phyloP scores from a whole-genome alignment of 2,888 invertebrate genomes.

The Lochmaea crataegi region DNA sequence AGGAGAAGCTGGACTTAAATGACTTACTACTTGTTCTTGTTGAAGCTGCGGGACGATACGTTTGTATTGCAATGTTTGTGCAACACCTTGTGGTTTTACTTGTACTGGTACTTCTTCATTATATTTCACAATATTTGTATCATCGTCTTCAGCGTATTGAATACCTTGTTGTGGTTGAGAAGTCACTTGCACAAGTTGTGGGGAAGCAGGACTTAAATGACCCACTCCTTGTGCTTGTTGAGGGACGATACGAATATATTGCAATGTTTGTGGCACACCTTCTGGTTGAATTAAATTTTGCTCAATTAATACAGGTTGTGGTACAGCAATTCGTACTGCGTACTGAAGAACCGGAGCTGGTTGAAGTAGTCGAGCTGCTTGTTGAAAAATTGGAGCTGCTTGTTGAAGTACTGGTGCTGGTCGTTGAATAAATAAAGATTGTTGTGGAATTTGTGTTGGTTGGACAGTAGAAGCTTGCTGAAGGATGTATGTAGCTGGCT shows the following conservation, averaged over 20 bases:
- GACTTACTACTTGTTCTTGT: not conserved
- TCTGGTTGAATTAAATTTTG: not conserved
- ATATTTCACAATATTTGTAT: not conserved
- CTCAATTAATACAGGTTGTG: not conserved
- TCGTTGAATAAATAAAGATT: not conserved
- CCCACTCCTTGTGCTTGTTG: conserved; percentile 7
- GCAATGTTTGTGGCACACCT: not conserved
- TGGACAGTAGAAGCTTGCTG: not conserved
- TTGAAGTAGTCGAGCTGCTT: not conserved
- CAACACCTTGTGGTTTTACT: not conserved
- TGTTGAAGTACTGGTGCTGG: not conserved
- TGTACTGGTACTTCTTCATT: not conserved
- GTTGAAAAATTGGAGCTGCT: not conserved
- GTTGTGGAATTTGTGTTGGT: not conserved
- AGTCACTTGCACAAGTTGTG: not conserved
- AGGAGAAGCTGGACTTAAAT: not conserved
- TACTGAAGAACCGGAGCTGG: conserved; percentile 9
- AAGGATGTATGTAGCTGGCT: not conserved
- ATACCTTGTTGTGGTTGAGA: not conserved
- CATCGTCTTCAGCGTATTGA: not conserved
- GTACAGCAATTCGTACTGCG: conserved; percentile 13
- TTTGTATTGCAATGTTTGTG: not conserved
- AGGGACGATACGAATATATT: not conserved
- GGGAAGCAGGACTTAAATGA: not conserved
- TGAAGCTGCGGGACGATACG: conserved; percentile 8